Evolutionary conservation across 2,113 vertebrate species (phyloP).

Genomic region (Rhea americana): DNA sequence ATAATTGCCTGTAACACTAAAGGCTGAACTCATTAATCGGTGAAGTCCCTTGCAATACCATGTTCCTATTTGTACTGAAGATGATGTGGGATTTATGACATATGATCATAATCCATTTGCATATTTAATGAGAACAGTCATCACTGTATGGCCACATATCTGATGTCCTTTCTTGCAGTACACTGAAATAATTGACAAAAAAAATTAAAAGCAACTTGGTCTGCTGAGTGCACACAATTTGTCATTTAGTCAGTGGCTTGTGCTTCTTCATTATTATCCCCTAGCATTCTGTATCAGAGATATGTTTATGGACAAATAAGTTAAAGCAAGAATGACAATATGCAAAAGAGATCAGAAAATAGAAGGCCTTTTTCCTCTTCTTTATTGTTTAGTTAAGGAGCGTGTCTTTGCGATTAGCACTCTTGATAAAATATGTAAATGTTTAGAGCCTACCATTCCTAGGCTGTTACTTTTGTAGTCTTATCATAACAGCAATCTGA

Average conservation of each 20-base stretch:
- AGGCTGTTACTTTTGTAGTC: background rate
- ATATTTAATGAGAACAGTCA: constrained; percentile 50
- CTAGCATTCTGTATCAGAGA: background rate
- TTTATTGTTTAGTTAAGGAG: constrained; percentile 50
- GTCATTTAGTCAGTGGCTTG: constrained; percentile 38
- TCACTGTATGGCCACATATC: background rate
- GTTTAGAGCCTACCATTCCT: constrained; percentile 29
- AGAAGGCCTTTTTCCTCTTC: background rate
- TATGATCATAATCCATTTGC: constrained; percentile 47
- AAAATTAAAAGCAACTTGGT: constrained; percentile 13
- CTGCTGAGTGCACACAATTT: constrained; percentile 35
- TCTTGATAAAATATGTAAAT: constrained; percentile 63
- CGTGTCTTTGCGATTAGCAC: background rate
- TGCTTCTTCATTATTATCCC: constrained; percentile 52
- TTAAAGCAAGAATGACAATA: constrained; percentile 45
- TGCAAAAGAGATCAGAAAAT: constrained; percentile 45
- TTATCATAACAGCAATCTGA: constrained; percentile 34
- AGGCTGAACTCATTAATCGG: constrained; percentile 42
- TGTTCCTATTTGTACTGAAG: background rate
- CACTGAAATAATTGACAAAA: constrained; percentile 50
- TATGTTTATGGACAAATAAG: constrained; percentile 34
- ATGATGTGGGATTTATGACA: constrained; percentile 31
- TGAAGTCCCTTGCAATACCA: background rate
- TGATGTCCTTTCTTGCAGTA: constrained; percentile 37
- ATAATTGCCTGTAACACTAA: constrained; percentile 34